Percentiles rank a stretch among this genome's conserved stretches.
Conservation (phyloP, 1,140 invertebrate genomes). For the Camponotus vicinus region DNA sequence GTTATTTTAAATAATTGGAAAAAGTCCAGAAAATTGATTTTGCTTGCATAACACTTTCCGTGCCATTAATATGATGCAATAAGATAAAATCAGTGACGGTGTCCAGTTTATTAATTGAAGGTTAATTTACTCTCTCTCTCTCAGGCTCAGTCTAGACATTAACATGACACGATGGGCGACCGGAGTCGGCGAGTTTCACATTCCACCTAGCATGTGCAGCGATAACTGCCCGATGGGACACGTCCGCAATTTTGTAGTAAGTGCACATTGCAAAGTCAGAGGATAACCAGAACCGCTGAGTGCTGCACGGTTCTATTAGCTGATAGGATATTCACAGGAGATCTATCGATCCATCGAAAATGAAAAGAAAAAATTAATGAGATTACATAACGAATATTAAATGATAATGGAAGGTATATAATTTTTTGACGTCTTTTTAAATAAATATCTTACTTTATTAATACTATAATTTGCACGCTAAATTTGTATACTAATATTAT, state of each 20-base stretch:
- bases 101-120: conserved; percentile 19
- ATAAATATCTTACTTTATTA: neutral
- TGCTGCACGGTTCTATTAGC: conserved; percentile 28
- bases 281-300: conserved; percentile 27
- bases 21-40: neutral
- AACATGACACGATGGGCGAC: conserved; percentile 84
- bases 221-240: conserved; percentile 88
- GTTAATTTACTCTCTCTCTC: conserved; percentile 40
- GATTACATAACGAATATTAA: neutral
- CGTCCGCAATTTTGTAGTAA: conserved; percentile 88
- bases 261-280: conserved; percentile 56
- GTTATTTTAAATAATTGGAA: too few relatives aligned
- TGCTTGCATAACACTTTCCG: neutral
- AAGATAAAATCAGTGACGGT: conserved; percentile 2
- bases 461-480: neutral
- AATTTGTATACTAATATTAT: neutral
- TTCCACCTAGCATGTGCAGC: conserved; percentile 89
- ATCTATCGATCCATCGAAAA: conserved; percentile 26
- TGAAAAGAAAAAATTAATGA: conserved; percentile 3
- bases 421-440: neutral
- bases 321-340: neutral
- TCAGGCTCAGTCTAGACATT: conserved; percentile 83
- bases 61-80: neutral
- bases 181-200: conserved; percentile 77
- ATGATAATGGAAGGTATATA: neutral